These are phyloP conservation scores for Nasonia oneida DNA, from an alignment of 2,888 invertebrate genomes.

Conservation along the genomic window DNA sequence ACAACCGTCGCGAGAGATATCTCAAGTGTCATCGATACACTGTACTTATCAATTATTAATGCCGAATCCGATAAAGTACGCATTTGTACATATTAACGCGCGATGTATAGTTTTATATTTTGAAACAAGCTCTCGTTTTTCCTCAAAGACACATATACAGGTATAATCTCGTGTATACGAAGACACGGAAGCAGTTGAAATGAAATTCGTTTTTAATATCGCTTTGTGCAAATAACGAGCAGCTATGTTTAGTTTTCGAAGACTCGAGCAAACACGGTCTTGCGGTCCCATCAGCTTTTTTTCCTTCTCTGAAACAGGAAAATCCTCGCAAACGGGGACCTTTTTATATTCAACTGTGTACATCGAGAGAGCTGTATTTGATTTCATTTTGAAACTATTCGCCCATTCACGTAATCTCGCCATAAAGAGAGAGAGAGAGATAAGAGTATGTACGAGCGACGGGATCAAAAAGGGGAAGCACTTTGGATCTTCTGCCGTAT, in stretches of 20 bases:
- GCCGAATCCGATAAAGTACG: neutral
- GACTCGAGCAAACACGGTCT: neutral
- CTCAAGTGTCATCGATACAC: neutral
- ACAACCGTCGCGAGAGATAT: neutral
- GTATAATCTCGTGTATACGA: neutral
- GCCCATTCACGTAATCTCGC: conserved; percentile 24
- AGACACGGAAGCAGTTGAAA: neutral
- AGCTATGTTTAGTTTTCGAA: neutral
- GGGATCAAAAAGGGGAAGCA: neutral
- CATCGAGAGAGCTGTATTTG: neutral
- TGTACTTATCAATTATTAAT: neutral
- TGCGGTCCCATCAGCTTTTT: neutral
- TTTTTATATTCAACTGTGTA: neutral
- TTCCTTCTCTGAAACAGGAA: neutral
- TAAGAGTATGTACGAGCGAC: neutral
- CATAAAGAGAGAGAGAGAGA: neutral
- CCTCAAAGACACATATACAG: neutral
- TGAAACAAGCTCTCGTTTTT: neutral
- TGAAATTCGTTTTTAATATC: neutral
- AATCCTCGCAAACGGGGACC: neutral
- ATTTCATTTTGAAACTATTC: conserved; percentile 28
- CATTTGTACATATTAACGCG: too few relatives aligned
- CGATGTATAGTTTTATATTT: too few relatives aligned
- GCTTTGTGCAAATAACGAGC: neutral
- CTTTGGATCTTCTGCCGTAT: neutral